Evolutionary conservation across 2,888 invertebrate genomes (phyloP), one percentile per base, ranked within the genome.

Genomic region (Tinea semifulvella): DNA sequence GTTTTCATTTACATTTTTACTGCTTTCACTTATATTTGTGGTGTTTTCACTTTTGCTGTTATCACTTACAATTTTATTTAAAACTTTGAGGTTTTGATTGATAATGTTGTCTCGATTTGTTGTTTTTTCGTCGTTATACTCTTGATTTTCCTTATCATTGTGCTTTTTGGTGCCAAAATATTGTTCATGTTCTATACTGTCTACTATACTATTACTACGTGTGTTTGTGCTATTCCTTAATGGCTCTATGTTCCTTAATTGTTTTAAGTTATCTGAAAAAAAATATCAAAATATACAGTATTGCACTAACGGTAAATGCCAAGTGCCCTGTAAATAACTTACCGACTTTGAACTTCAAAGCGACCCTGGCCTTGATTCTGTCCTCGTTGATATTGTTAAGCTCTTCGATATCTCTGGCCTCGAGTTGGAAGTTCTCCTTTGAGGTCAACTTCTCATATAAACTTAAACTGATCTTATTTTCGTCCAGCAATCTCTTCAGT

Each of bases 331-430:
- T 3, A 4, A 25, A 5, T 17, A 17, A 61, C 74, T 68, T 53
- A 77, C 80, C 74, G 49, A 67, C 52, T 67, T 68, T 72, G 54
- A 58, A 69, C 54, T 61, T 74, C 7, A 28, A 11, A 77, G 48
- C 20, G 77, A 53, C 13, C 71, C 51, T 47, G 70, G 35, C 66
- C 49, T 69, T 72, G 2, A 76, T 56, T 38, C 58, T 60, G 35
- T 65, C 63, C 26, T 70, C 64, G 2, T 60, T 65, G 50, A 82
- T 55, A 48, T 68, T 66, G 52, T 84, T 83, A 27, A 83, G 68
- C 46, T 76, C 66, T 1, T 70, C 68, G n/a, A 83, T 77, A 49
- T 84, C 84, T n/a, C 62, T 57, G 1, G 70, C 63, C n/a, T 71
- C 64, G 49, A 83, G 52, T 42, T 75, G 68, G 47, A 82, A 80